These are phyloP conservation scores for Diadumene lineata DNA, from an alignment of 92 coral and sea anemone genomes.

Conservation along the genomic window DNA sequence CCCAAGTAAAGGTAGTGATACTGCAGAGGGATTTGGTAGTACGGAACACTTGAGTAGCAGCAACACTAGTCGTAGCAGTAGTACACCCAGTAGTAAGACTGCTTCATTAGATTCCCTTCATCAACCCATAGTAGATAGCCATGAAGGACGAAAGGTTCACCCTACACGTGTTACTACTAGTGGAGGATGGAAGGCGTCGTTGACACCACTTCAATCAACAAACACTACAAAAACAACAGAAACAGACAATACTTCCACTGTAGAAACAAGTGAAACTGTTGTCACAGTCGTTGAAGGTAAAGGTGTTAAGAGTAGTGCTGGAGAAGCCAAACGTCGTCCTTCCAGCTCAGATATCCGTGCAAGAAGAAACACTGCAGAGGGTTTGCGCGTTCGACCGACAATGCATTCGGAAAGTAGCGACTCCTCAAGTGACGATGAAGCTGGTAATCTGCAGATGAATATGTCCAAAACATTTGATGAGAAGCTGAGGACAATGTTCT, in stretches of 20 bases:
- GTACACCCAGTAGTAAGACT: slow-evolving; percentile 80
- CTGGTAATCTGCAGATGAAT: slow-evolving; percentile 56
- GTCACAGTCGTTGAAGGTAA: slow-evolving; percentile 73
- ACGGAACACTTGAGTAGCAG: slow-evolving; percentile 69
- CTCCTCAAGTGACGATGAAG: slow-evolving; percentile 82
- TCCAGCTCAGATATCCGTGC: slow-evolving; percentile 78
- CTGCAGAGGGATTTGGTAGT: slow-evolving; percentile 52
- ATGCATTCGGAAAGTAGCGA: slow-evolving; percentile 83
- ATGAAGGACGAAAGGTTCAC: slow-evolving; percentile 17
- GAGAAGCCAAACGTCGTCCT: slow-evolving; percentile 64
- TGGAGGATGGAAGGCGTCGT: slow-evolving; percentile 34
- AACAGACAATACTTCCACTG: not conserved
- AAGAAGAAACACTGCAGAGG: slow-evolving; percentile 70
- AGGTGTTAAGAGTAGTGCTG: slow-evolving; percentile 58
- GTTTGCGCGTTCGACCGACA: slow-evolving; percentile 52
- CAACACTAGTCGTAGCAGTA: slow-evolving; percentile 78
- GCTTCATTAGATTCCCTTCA: slow-evolving; percentile 84
- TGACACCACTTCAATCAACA: slow-evolving; percentile 13
- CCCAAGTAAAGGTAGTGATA: slow-evolving; percentile 58
- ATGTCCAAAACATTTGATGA: slow-evolving; percentile 95
- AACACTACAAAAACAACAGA: slow-evolving; percentile 1
- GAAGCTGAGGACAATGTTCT: slow-evolving; percentile 72
- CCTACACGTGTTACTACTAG: slow-evolving; percentile 18
- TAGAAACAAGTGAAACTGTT: slow-evolving; percentile 51
- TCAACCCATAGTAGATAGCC: slow-evolving; percentile 22